Percentiles rank a stretch among this genome's conserved stretches.
These are phyloP conservation scores for Chrysemys picta DNA, from an alignment of 2,113 vertebrate species.

Conservation along the genomic window DNA sequence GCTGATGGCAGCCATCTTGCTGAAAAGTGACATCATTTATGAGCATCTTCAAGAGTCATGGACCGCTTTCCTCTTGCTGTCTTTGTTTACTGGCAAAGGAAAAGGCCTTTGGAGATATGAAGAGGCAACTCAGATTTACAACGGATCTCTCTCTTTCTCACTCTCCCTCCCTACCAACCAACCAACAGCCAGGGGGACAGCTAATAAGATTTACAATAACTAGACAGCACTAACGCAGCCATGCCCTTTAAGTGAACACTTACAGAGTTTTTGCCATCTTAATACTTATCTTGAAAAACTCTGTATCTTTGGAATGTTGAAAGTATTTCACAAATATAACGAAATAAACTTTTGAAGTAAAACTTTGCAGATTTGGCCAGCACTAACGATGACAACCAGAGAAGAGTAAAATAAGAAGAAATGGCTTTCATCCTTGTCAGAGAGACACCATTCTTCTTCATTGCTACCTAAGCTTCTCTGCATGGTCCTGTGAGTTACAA, in stretches of 20 bases:
- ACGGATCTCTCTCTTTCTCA: neutral
- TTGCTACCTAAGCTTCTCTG: neutral
- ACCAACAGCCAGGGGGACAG: neutral
- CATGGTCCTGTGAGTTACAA: accelerated
- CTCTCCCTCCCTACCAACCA: neutral
- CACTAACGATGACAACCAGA: neutral
- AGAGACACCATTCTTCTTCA: neutral
- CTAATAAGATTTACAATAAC: neutral
- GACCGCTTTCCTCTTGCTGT: too few relatives aligned
- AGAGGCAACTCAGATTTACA: neutral
- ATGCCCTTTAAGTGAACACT: neutral
- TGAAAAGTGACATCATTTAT: neutral
- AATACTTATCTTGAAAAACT: neutral
- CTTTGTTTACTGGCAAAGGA: neutral
- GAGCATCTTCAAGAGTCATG: neutral
- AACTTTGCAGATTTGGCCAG: neutral
- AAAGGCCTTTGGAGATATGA: neutral
- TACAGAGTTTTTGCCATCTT: neutral
- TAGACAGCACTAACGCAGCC: neutral
- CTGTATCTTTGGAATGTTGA: neutral
- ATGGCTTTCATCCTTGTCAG: neutral
- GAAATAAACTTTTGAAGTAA: neutral
- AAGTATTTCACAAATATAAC: neutral
- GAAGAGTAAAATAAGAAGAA: neutral
- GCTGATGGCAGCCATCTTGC: neutral